Evolutionary conservation across 1,140 invertebrate species (phyloP).

Genomic region (Eulimnadia texana): DNA sequence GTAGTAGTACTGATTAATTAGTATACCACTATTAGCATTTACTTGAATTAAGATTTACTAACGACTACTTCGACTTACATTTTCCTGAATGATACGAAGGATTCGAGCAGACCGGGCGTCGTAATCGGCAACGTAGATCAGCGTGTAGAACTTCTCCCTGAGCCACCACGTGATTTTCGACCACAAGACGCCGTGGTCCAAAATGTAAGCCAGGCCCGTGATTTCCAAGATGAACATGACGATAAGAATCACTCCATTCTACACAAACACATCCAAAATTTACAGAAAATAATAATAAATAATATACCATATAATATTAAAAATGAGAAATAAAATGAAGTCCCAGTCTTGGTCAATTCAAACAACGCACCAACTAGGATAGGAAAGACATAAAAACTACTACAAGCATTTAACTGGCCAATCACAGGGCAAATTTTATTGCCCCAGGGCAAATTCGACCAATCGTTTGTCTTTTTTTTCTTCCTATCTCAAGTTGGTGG

Average conservation of each 20-base stretch:
- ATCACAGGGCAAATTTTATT: constrained; percentile 2
- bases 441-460: neutral
- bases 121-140: constrained; percentile 54
- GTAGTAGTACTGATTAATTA: too few relatives aligned
- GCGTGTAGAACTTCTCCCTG: constrained; percentile 44
- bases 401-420: too few relatives aligned
- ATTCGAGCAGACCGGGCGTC: constrained; percentile 39
- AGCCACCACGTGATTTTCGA: constrained; percentile 61
- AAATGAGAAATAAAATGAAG: too few relatives aligned
- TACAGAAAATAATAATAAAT: neutral
- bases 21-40: too few relatives aligned
- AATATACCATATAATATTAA: too few relatives aligned
- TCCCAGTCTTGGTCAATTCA: neutral
- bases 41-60: too few relatives aligned
- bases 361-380: neutral
- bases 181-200: constrained; percentile 61
- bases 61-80: too few relatives aligned
- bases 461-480: neutral
- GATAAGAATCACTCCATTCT: constrained; percentile 53
- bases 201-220: constrained; percentile 54
- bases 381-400: too few relatives aligned
- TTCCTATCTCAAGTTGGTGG: too few relatives aligned
- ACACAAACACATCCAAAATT: constrained; percentile 25
- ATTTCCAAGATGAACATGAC: constrained; percentile 53
- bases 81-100: constrained; percentile 66